Percentiles rank a stretch among this genome's conserved stretches.
These are phyloP conservation scores for Silurus aristotelis DNA, from an alignment of 2,797 vertebrate genomes.

Conservation along the genomic window DNA sequence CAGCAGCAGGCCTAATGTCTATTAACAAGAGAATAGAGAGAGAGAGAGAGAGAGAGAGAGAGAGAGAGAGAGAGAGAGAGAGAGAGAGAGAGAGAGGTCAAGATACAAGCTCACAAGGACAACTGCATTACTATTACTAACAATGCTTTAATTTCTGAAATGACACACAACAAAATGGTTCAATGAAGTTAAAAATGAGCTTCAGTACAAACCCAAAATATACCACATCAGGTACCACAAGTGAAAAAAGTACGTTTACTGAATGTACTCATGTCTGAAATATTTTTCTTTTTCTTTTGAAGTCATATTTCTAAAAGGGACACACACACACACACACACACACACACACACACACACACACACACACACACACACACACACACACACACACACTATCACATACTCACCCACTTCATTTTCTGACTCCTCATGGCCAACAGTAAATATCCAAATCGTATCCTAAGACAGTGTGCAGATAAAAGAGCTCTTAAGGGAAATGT, in stretches of 20 bases:
- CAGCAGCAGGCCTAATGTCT: not conserved
- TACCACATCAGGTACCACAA: not conserved
- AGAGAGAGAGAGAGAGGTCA: not conserved
- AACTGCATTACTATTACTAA: not conserved
- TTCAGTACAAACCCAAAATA: not conserved
- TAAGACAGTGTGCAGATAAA: not conserved
- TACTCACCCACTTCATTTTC: constrained; percentile 32
- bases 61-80: constrained; percentile 15
- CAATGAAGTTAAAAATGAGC: not conserved
- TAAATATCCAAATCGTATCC: constrained; percentile 28
- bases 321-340: not conserved
- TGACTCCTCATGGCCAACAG: constrained; percentile 37
- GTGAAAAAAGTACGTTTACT: not conserved
- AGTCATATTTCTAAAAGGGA: not conserved
- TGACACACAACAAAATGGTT: not conserved
- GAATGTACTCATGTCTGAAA: not conserved
- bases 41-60: constrained; percentile 5
- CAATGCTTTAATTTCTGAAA: too few species aligned
- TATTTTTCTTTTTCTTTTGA: not conserved
- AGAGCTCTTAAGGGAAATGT: not conserved
- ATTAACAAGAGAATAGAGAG: not conserved
- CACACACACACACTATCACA: not conserved
- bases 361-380: not conserved
- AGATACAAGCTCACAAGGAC: not conserved
- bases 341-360: too few species aligned